These are phyloP conservation scores for Aelia acuminata DNA, from an alignment of 2,888 invertebrate genomes.

Conservation along the genomic window DNA sequence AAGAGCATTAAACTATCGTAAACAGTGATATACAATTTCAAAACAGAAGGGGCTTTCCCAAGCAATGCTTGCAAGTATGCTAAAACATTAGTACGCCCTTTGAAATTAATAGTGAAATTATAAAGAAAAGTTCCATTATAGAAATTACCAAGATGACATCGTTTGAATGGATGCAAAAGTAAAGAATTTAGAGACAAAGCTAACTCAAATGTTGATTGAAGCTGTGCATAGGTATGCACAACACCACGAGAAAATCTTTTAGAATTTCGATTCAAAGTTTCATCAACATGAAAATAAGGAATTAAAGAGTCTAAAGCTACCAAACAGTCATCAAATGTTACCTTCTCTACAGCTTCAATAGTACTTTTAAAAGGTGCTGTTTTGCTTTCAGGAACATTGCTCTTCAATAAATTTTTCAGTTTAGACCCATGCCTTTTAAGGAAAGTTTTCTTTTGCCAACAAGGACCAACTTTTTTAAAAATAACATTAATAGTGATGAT, in stretches of 20 bases:
- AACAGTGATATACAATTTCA: constrained; percentile 67
- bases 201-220: constrained; percentile 77
- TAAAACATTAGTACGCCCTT: constrained; percentile 73
- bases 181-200: constrained; percentile 77
- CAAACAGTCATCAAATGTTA: constrained; percentile 75
- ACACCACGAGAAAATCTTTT: constrained; percentile 72
- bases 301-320: constrained; percentile 74
- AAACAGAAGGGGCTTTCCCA: constrained; percentile 68
- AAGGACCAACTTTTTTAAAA: constrained; percentile 74
- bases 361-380: constrained; percentile 67
- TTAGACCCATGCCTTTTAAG: constrained; percentile 70
- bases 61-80: constrained; percentile 71
- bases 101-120: constrained; percentile 78
- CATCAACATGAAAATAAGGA: constrained; percentile 72
- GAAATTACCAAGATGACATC: constrained; percentile 75
- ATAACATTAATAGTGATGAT: constrained; percentile 74
- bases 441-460: constrained; percentile 72
- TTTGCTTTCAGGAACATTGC: constrained; percentile 61
- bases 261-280: constrained; percentile 69
- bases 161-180: constrained; percentile 73
- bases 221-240: constrained; percentile 78
- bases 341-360: constrained; percentile 71
- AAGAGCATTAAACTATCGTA: constrained; percentile 25
- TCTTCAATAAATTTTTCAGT: constrained; percentile 69
- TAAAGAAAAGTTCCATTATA: constrained; percentile 85